Evolutionary conservation across 2,113 vertebrate species (phyloP), one percentile per base, ranked within the genome.

Genomic region (Neofelis nebulosa): DNA sequence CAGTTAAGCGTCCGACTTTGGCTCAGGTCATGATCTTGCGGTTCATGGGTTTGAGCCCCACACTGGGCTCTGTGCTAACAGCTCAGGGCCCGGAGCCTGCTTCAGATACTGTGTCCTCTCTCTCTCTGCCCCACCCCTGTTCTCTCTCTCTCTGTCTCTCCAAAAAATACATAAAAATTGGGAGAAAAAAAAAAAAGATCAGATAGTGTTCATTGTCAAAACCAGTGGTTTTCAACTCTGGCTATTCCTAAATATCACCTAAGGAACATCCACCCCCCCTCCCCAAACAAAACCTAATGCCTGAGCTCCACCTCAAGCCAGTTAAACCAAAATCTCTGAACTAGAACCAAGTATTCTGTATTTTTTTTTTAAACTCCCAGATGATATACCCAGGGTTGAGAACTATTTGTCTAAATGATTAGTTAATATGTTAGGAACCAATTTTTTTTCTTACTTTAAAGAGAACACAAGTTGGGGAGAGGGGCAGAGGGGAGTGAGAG

Each of bases 351-450:
- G 21, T 93, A 45, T 81, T 76, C 21, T 86, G 2, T 69, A 78
- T 61, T 93, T 94, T 89, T 38, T 45, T 84, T 29, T 50, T 23
- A 86, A 95, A 86, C 7, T 85, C 27, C 36, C 2, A 57, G 31
- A 41, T 95, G 41, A 63, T 68, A 55, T 14, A 80, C 2, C 61
- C 36, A 23, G 7, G 65, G 29, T 91, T 91, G 50, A 92, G n/a
- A 85, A 85, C 71, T 50, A 7, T 94, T 90, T 95, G 50, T 92
- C 63, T 41, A 69, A n/a, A 48, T 78, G n/a, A 61, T 33, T 96
- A 50, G 25, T 73, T 86, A 74, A 93, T 88, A 18, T 94, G 78
- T 55, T 76, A 85, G 83, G 52, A 96, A 73, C 45, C 50, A 33
- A 81, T 45, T 71, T 85, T 61, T 19, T 23, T 23, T 23, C 8